Evolutionary conservation across 2,797 vertebrate species (phyloP), one percentile per base, ranked within the genome.

Genomic region (Myotis daubentonii): DNA sequence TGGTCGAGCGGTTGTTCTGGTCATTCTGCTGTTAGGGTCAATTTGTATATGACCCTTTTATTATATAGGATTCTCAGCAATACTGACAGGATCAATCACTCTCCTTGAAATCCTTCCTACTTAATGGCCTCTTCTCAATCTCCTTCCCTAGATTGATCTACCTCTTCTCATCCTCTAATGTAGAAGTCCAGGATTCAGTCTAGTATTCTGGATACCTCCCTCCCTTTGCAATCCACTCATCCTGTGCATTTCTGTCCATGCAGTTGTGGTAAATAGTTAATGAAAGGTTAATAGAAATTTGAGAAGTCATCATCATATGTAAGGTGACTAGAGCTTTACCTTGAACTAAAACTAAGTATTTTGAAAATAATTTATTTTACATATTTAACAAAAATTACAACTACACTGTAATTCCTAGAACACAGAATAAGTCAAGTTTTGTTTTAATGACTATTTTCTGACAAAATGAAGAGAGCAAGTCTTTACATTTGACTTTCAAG

Each of bases 321-420:
- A 88, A 89, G 22, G 13, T 44, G 70, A 82, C 78, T 44, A 72
- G 28, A 85, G n/a, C 88, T 94, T 70, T 70, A 75, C 30, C 70
- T 60, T 38, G 66, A 66, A 75, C 25, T 22, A 68, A 88, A 44
- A 78, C 30, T 53, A 57, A 65, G 0, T 66, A 62, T 47, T 36
- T 66, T 71, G 17, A 53, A 91, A 62, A 38, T 38, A 22, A 47
- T 51, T 87, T 87, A 86, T 82, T 60, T 75, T 81, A 88, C 20
- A 65, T 86, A 80, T 62, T 89, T 82, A 57, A 86, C 33, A 90
- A 84, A 88, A 81, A 65, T 93, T 78, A 30, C 9, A 89, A 79
- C 36, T 83, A 57, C 23, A 76, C 13, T 80, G 57, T 75, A 85
- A 72, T 74, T 91, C 23, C 6, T 66, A 57, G 60, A 49, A 81